These are phyloP conservation scores for Xanthorhoe spadicearia DNA, from an alignment of 2,888 invertebrate genomes.

Conservation along the genomic window DNA sequence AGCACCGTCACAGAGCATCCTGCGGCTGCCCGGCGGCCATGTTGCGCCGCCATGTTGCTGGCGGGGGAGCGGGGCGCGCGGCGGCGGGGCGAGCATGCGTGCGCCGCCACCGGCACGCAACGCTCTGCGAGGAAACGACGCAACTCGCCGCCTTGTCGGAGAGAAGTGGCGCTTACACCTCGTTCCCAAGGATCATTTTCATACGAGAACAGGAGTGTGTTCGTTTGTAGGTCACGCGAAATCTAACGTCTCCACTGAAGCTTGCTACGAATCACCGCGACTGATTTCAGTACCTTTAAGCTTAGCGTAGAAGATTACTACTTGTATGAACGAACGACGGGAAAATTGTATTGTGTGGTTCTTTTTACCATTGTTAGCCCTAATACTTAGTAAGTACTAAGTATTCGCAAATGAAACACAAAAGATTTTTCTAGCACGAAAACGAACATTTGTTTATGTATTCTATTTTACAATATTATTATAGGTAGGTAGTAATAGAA, in stretches of 20 bases:
- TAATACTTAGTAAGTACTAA: too few species aligned
- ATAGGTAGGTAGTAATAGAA: too few species aligned
- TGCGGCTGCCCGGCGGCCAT: conserved; percentile 84
- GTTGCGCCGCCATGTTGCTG: conserved; percentile 84
- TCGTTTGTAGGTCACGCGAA: conserved; percentile 79
- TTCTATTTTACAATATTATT: too few species aligned
- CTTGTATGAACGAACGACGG: conserved; percentile 52
- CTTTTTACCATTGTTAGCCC: conserved; percentile 41
- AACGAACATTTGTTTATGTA: background rate
- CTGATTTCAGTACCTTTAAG: conserved; percentile 65
- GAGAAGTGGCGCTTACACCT: conserved; percentile 62
- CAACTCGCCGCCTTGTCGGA: conserved; percentile 60
- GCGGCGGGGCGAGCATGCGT: conserved; percentile 74
- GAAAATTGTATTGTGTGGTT: conserved; percentile 49
- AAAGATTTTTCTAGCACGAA: conserved; percentile 19
- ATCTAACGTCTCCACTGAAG: conserved; percentile 73
- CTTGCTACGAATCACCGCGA: conserved; percentile 75
- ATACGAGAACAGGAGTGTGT: conserved; percentile 56
- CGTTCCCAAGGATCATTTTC: conserved; percentile 62
- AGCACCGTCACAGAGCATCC: conserved; percentile 78
- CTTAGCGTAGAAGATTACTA: conserved; percentile 53
- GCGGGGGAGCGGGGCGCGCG: conserved; percentile 73
- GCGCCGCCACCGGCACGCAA: conserved; percentile 73
- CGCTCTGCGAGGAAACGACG: conserved; percentile 69
- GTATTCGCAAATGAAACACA: conserved; percentile 31